Evolutionary conservation across 2,113 vertebrate genomes (phyloP).

Genomic region (Tupaia chinensis): DNA sequence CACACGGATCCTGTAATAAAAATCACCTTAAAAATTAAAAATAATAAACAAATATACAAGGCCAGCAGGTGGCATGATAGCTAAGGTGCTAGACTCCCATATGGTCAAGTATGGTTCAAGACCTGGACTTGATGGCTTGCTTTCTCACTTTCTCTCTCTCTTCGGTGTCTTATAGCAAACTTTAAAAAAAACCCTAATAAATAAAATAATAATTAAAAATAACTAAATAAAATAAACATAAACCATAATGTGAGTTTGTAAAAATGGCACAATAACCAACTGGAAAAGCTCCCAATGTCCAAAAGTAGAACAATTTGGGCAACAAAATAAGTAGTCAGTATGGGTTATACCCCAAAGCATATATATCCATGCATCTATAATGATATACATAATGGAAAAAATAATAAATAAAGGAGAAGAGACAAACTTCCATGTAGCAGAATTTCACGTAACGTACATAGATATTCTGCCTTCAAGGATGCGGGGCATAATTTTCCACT

Average conservation of each 20-base stretch:
- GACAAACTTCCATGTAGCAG: not conserved
- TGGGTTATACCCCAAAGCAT: slow-evolving; percentile 6
- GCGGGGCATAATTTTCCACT: not conserved
- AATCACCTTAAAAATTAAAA: too few species aligned
- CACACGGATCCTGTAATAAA: too few species aligned
- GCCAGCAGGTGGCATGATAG: too few species aligned
- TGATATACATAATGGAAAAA: not conserved
- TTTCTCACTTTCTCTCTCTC: too few species aligned
- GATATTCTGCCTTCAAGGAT: not conserved
- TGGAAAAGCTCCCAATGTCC: not conserved
- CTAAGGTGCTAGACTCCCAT: too few species aligned
- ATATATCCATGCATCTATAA: not conserved
- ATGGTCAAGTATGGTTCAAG: too few species aligned
- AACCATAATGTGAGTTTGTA: not conserved
- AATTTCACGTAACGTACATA: not conserved
- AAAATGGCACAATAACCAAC: not conserved
- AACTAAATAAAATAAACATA: not conserved
- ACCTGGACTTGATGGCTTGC: too few species aligned
- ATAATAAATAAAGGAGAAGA: not conserved
- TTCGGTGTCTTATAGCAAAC: too few species aligned
- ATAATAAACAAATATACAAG: too few species aligned
- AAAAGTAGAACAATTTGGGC: not conserved
- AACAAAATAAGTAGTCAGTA: not conserved
- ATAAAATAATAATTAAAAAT: too few species aligned
- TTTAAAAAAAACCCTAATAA: not conserved